Evolutionary conservation across 92 coral and sea anemone genomes (phyloP), one percentile per base, ranked within the genome.

Genomic region (Bergia puertoricense): DNA sequence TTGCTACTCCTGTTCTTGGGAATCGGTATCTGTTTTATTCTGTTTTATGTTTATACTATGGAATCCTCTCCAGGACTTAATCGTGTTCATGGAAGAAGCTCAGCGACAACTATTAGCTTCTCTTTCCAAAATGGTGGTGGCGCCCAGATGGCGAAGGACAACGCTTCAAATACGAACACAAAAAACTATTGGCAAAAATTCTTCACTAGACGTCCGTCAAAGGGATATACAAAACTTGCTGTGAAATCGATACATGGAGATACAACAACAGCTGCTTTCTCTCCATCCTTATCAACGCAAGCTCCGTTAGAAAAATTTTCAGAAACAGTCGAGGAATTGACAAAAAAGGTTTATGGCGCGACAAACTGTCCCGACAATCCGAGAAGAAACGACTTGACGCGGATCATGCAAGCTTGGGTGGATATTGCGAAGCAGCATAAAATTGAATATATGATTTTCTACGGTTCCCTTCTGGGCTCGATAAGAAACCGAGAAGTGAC

Each of bases 311-410:
- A 74, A 6, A 8, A 48, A 2, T 36, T 45, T 30, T 15, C 57
- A 79, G 82, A 36, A n/a, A 8, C 82, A 50, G 86, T 83, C 6
- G 77, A 66, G 77, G 57, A 37, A 83, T 43, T 83, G 43, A 68
- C 86, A 43, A 68, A 23, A 43, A 83, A 83, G 51, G 77, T 83
- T 45, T 83, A 83, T 43, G 86, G 86, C 1, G 86, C 62, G 6
- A 83, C 87, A 1, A 72, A 71, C 14, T 84, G 87, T 30, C 78
- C 79, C 0, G 87, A 84, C 45, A 84, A 84, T 2, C 87, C 87
- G 4, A 43, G 87, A 7, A 69, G 87, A 9, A 69, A 84, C 6
- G 79, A 69, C 13, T 56, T 69, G 39, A 71, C 87, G 11, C 46
- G 43, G 1, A 69, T 84, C 22, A 45, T 84, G 79, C 66, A 84